Evolutionary conservation across 2,888 invertebrate species (phyloP).

Genomic region (Synergus itoensis): DNA sequence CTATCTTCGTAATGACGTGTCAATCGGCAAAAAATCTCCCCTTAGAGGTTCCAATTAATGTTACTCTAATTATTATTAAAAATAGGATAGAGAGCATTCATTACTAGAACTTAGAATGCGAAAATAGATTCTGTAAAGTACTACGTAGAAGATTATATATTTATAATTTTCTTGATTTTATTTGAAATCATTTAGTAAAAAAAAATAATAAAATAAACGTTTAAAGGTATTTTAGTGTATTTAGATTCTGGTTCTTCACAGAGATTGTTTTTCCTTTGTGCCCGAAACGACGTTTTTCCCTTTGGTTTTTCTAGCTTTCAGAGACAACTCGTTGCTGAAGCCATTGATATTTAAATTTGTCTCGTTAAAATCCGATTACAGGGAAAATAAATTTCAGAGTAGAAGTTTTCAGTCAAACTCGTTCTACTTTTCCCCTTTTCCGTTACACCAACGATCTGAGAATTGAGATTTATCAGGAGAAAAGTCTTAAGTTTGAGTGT

Average conservation of each 20-base stretch:
- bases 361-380: slow-evolving; percentile 29
- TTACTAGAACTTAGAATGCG: neutral
- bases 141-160: neutral
- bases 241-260: neutral
- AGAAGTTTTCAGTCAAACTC: neutral
- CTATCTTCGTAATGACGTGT: too few species aligned
- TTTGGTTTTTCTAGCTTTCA: neutral
- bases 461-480: slow-evolving; percentile 22
- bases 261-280: slow-evolving; percentile 15
- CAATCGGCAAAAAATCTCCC: neutral
- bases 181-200: too few species aligned
- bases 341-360: slow-evolving; percentile 37
- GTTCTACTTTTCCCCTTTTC: slow-evolving; percentile 4
- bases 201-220: too few species aligned
- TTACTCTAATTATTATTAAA: slow-evolving; percentile 18
- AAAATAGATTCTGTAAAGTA: neutral
- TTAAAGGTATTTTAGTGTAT: neutral
- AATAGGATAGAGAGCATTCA: neutral
- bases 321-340: neutral
- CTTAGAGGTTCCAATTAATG: slow-evolving; percentile 2
- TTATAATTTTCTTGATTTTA: neutral
- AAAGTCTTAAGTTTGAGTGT: slow-evolving; percentile 31
- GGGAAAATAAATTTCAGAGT: slow-evolving; percentile 12
- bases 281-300: neutral
- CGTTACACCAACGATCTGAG: slow-evolving; percentile 11